Conservation (phyloP, 2,797 vertebrate genomes). For the Adrianichthys oophorus region DNA sequence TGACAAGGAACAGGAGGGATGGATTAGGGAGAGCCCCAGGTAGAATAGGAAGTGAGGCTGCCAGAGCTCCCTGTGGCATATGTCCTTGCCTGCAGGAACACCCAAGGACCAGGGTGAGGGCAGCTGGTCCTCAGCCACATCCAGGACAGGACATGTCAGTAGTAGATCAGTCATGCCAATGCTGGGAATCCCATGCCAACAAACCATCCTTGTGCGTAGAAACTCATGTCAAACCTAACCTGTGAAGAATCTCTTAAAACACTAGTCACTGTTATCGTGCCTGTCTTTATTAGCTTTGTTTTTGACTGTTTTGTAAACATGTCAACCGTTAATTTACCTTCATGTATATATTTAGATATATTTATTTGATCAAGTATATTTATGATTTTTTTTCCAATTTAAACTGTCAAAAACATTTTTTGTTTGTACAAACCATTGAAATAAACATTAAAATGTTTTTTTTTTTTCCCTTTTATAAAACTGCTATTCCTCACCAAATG, state of each 20-base stretch:
- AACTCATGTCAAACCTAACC: conserved; percentile 41
- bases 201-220: conserved; percentile 33
- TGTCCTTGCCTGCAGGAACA: conserved; percentile 78
- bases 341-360: conserved; percentile 2
- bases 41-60: conserved; percentile 81
- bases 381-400: background rate
- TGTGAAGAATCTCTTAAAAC: conserved; percentile 32
- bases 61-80: conserved; percentile 85
- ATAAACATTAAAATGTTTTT: background rate
- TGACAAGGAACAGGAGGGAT: conserved; percentile 63
- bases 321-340: background rate
- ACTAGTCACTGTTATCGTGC: conserved; percentile 8
- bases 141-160: conserved; percentile 52
- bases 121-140: conserved; percentile 79
- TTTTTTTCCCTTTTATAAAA: background rate
- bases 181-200: conserved; percentile 52
- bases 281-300: conserved; percentile 11
- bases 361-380: background rate
- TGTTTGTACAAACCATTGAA: too few relatives aligned
- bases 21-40: conserved; percentile 69
- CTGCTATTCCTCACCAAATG: background rate
- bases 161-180: conserved; percentile 42
- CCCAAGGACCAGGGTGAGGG: conserved; percentile 76
- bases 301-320: conserved; percentile 1
- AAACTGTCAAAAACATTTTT: background rate